A percentile compares a stretch with the other conserved stretches of the same genome.
Evolutionary conservation across 2,113 vertebrate species (phyloP).

Genomic region (Asarcornis scutulata): DNA sequence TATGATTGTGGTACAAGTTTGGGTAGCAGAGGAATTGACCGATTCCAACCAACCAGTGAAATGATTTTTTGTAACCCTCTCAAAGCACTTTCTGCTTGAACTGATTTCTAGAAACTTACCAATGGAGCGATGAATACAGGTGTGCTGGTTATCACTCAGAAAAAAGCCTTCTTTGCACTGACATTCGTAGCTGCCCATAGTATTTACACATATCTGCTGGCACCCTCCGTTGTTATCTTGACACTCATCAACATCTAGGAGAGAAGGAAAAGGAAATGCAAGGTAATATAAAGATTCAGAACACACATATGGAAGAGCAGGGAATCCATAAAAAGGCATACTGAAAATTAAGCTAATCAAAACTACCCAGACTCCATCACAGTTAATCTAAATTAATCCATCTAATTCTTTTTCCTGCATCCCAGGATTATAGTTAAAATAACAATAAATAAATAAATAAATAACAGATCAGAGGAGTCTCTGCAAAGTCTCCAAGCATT

Average conservation of each 20-base stretch:
- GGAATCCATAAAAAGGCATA: not conserved
- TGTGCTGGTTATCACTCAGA: conserved; percentile 98
- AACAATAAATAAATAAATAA: not conserved
- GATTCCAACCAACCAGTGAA: not conserved
- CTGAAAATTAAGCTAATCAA: not conserved
- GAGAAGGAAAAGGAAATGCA: not conserved
- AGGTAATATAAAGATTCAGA: not conserved
- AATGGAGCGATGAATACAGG: conserved; percentile 96
- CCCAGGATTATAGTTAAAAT: not conserved
- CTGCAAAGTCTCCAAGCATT: not conserved
- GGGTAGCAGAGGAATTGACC: not conserved
- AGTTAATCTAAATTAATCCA: conserved; percentile 21
- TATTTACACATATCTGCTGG: conserved; percentile 96
- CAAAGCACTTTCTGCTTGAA: not conserved
- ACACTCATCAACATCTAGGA: conserved; percentile 94
- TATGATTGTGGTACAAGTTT: not conserved
- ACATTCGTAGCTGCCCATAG: conserved; percentile 98
- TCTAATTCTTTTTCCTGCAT: not conserved
- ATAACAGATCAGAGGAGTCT: not conserved
- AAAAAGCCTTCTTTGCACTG: conserved; percentile 93
- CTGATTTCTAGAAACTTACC: conserved; percentile 80
- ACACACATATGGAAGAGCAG: not conserved
- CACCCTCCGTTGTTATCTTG: conserved; percentile 96
- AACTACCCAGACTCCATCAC: not conserved
- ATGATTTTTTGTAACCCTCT: not conserved